Evolutionary conservation across 1,140 invertebrate species (phyloP).

Genomic region (Drosophila pandora): DNA sequence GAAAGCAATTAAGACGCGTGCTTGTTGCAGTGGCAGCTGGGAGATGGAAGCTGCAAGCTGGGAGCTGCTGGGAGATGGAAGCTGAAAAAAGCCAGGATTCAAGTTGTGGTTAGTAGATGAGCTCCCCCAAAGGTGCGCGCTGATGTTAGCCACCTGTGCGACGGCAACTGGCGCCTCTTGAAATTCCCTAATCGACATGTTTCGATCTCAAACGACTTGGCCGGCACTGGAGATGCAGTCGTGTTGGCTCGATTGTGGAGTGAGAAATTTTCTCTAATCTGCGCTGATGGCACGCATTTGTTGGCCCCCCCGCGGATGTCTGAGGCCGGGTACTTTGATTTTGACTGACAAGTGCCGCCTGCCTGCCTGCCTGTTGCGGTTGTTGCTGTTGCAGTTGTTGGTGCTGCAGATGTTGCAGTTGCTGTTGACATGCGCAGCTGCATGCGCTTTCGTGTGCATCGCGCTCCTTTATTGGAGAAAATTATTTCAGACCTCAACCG

Average conservation of each 20-base stretch:
- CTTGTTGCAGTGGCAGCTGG: constrained; percentile 49
- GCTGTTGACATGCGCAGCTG: constrained; percentile 78
- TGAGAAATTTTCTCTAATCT: constrained; percentile 82
- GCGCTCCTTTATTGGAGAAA: constrained; percentile 79
- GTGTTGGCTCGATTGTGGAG: constrained; percentile 54
- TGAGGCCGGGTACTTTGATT: constrained; percentile 73
- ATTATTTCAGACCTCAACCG: constrained; percentile 68
- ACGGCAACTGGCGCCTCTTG: constrained; percentile 77
- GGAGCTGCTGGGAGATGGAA: neutral
- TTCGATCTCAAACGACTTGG: constrained; percentile 80
- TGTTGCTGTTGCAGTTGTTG: constrained; percentile 17
- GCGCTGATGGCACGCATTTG: constrained; percentile 74
- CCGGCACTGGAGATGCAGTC: constrained; percentile 25
- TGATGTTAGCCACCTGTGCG: constrained; percentile 75
- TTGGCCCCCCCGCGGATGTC: constrained; percentile 46
- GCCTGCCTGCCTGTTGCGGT: constrained; percentile 38
- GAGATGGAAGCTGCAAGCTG: constrained; percentile 24
- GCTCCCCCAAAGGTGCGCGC: constrained; percentile 67
- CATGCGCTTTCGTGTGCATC: constrained; percentile 71
- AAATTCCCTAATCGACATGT: constrained; percentile 83
- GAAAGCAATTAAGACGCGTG: constrained; percentile 83
- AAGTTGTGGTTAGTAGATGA: neutral
- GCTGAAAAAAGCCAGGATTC: constrained; percentile 4
- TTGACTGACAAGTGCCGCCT: constrained; percentile 81
- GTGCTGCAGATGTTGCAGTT: constrained; percentile 28